Conservation (phyloP, 2,888 invertebrate species). For the Julus scandinavius region DNA sequence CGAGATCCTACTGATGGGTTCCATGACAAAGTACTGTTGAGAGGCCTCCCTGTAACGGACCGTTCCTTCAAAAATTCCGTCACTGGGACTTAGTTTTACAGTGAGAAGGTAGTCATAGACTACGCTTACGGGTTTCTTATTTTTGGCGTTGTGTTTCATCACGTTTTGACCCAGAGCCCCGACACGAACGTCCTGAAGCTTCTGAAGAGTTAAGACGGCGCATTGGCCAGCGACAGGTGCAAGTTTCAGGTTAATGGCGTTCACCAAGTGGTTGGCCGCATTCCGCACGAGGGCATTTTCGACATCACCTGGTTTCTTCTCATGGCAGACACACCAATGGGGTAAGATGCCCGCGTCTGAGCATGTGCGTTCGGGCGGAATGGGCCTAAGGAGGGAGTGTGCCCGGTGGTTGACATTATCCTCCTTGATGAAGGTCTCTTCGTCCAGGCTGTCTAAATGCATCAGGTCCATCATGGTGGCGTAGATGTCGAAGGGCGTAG, state of each 20-base stretch:
- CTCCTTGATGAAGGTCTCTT: constrained; percentile 84
- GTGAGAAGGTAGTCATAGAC: constrained; percentile 69
- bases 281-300: constrained; percentile 71
- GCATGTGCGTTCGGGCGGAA: constrained; percentile 80
- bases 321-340: constrained; percentile 90
- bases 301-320: constrained; percentile 71
- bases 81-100: constrained; percentile 74
- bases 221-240: constrained; percentile 67
- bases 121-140: background rate
- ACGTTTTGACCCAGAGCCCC: background rate
- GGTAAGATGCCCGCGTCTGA: constrained; percentile 79
- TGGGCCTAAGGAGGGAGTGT: constrained; percentile 73
- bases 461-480: constrained; percentile 64
- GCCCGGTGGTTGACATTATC: constrained; percentile 52
- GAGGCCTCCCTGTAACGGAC: constrained; percentile 66
- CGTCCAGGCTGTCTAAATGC: constrained; percentile 64
- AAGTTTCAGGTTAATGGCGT: constrained; percentile 75
- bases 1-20: constrained; percentile 47
- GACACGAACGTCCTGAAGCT: background rate
- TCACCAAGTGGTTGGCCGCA: constrained; percentile 74
- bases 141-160: background rate
- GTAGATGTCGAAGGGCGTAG: constrained; percentile 85
- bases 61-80: constrained; percentile 83
- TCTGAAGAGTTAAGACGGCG: background rate
- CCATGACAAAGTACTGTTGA: background rate